A percentile compares a stretch with the other conserved stretches of the same genome.
phyloP scores from a whole-genome alignment of 2,888 invertebrate species.

The Anagyrus pseudococci region DNA sequence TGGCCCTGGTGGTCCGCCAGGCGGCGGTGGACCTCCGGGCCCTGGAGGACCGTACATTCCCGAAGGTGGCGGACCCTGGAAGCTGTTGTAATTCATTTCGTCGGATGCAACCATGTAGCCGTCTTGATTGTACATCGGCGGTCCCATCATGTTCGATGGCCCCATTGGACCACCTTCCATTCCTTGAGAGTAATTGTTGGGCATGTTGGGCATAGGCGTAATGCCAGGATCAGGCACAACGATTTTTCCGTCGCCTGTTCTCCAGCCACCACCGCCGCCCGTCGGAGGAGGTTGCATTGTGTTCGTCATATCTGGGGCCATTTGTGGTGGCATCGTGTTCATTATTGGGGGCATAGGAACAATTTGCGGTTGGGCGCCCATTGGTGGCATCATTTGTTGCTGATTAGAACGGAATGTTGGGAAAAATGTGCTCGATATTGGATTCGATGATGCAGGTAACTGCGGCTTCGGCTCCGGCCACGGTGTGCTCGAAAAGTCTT shows the following conservation, averaged over 20 bases:
- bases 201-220: conserved; percentile 51
- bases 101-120: conserved; percentile 56
- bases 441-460: conserved; percentile 59
- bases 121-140: conserved; percentile 56
- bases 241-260: conserved; percentile 65
- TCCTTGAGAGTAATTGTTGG: conserved; percentile 53
- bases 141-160: conserved; percentile 62
- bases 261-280: conserved; percentile 59
- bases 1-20: conserved; percentile 40
- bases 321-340: conserved; percentile 58
- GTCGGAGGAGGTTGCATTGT: conserved; percentile 42
- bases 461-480: conserved; percentile 87
- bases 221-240: conserved; percentile 52
- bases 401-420: conserved; percentile 57
- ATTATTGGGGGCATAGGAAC: conserved; percentile 46
- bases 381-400: conserved; percentile 46
- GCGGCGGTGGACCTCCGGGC: conserved; percentile 46
- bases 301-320: conserved; percentile 56
- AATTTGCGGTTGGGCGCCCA: conserved; percentile 49
- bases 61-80: conserved; percentile 54
- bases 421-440: conserved; percentile 48
- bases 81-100: conserved; percentile 55
- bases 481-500: conserved; percentile 77
- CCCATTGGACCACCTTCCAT: conserved; percentile 52
- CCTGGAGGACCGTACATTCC: conserved; percentile 52